Evolutionary conservation across 2,888 invertebrate species (phyloP), one percentile per base, ranked within the genome.

Genomic region (Operophtera brumata): DNA sequence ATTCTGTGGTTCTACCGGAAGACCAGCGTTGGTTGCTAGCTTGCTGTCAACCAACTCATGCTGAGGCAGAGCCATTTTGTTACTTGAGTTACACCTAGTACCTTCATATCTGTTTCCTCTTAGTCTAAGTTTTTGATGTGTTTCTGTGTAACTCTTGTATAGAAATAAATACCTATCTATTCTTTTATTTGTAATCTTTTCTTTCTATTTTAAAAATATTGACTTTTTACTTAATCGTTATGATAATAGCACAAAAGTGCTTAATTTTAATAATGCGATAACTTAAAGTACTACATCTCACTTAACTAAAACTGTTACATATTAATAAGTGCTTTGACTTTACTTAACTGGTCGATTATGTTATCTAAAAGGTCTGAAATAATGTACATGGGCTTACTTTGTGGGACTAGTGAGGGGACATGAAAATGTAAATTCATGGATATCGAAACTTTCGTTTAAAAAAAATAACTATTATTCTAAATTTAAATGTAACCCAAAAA

Each of bases 241-340:
- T 28, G 41, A 41, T 46, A 47, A 43, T 20, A 48, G 20, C 7
- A 12, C 42, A 50, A 49, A 48, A 39, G 45, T 45, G 42, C 61
- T 62, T 59, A 56, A 59, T 59, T 63, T 59, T 62, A 63, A 59
- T 54, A 63, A 42, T 32, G 32, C 44, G 59, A 65, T 61, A 61
- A 50, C 47, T 46, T 56, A 47, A 47, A 49, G 54, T 47, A 49
- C 46, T 45, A 50, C 54, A 45, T 60, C 60, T 62, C 47, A 54
- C 54, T 63, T 57, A 61, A 57, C 42, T 51, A 59, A 58, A 58
- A 57, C 47, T 48, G 41, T 52, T 59, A 47, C 57, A 60, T 59
- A 56, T 64, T 57, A 59, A 64, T 64, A 59, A 49, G 41, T n/a
- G 47, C 50, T 51, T 60, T 54, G 60, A 50, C 54, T 34, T 44